These are phyloP conservation scores for Lasiommata megera DNA, from an alignment of 2,888 invertebrate species.

Conservation along the genomic window DNA sequence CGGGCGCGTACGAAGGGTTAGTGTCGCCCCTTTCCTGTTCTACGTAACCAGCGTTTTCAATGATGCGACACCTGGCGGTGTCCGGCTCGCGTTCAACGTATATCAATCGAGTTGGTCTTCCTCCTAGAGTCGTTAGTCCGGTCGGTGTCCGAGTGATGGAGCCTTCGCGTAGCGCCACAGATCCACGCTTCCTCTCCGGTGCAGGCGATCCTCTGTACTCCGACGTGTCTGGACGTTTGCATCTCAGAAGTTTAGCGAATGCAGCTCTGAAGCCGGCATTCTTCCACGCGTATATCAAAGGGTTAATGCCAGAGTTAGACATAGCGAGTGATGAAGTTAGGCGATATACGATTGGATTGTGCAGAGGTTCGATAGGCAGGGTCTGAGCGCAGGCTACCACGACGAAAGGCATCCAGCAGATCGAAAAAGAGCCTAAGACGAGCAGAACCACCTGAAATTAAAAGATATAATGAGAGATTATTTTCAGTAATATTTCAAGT, in stretches of 20 bases:
- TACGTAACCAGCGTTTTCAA: conserved; percentile 74
- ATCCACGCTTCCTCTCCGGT: conserved; percentile 76
- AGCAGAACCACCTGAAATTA: conserved; percentile 86
- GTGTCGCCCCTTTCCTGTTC: conserved; percentile 66
- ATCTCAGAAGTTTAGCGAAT: conserved; percentile 85
- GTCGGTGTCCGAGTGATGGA: conserved; percentile 63
- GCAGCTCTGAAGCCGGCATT: conserved; percentile 88
- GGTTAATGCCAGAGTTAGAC: conserved; percentile 90
- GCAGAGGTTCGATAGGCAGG: conserved; percentile 71
- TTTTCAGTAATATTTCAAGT: not conserved
- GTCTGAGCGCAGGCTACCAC: conserved; percentile 84
- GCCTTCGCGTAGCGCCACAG: conserved; percentile 72
- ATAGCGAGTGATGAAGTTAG: conserved; percentile 87
- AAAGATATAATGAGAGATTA: not conserved
- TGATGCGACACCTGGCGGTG: conserved; percentile 69
- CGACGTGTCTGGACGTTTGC: conserved; percentile 83
- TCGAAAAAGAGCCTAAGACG: conserved; percentile 89
- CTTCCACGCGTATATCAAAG: conserved; percentile 93
- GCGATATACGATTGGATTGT: conserved; percentile 82
- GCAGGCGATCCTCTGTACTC: conserved; percentile 80
- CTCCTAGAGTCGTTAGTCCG: conserved; percentile 56
- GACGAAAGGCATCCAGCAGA: conserved; percentile 91
- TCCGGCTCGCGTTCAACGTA: conserved; percentile 63
- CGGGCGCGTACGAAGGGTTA: conserved; percentile 74
- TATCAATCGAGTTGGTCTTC: conserved; percentile 65